Conservation (phyloP, 1,140 invertebrate genomes). For the Solenopsis fugax region DNA sequence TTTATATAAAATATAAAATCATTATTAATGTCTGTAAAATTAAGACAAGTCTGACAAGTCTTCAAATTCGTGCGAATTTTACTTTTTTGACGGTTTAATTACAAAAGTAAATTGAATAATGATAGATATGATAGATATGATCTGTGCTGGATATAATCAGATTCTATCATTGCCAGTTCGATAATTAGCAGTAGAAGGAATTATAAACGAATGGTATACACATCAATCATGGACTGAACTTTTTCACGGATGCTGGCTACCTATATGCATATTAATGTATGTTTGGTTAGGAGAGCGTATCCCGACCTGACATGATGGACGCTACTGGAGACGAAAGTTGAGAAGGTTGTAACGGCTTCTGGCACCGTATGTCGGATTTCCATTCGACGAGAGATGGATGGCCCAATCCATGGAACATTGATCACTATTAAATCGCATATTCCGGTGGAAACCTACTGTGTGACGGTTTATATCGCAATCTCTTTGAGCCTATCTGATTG, state of each 20-base stretch:
- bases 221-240: slow-evolving; percentile 58
- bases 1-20: neutral
- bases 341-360: slow-evolving; percentile 64
- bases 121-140: neutral
- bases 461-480: neutral
- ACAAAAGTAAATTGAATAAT: neutral
- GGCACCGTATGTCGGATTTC: slow-evolving; percentile 70
- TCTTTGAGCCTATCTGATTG: neutral
- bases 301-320: slow-evolving; percentile 72
- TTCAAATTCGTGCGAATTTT: neutral
- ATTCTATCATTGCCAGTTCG: neutral
- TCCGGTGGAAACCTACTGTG: slow-evolving; percentile 37
- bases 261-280: slow-evolving; percentile 74
- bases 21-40: neutral
- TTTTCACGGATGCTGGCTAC: slow-evolving; percentile 43
- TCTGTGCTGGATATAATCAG: neutral
- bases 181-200: slow-evolving; percentile 42
- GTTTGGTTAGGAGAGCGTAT: slow-evolving; percentile 73
- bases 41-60: neutral
- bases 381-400: slow-evolving; percentile 75
- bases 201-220: slow-evolving; percentile 34
- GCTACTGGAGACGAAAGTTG: slow-evolving; percentile 71
- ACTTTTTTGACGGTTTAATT: neutral
- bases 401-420: slow-evolving; percentile 65
- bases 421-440: slow-evolving; percentile 54